A percentile compares a stretch with the other conserved stretches of the same genome.
Conservation (phyloP, 2,797 vertebrate genomes). For the Protonibea diacanthus region DNA sequence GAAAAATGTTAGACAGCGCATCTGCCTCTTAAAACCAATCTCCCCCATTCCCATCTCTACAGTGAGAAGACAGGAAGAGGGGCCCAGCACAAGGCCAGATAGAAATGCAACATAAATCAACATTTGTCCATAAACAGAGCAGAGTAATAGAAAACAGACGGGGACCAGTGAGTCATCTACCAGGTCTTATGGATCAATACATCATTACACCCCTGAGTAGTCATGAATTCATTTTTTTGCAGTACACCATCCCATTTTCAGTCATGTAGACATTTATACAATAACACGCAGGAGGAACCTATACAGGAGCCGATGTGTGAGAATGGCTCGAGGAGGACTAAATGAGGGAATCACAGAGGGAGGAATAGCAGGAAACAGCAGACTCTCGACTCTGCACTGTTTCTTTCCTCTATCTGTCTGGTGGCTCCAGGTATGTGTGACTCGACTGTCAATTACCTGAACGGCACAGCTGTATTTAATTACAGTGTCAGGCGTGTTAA, state of each 20-base stretch:
- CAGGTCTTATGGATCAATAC: conserved; percentile 59
- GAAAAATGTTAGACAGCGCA: neutral
- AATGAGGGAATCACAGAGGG: neutral
- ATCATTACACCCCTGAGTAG: conserved; percentile 62
- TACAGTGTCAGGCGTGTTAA: conserved; percentile 69
- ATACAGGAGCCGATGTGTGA: neutral
- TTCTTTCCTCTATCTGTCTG: neutral
- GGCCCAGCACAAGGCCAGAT: conserved; percentile 6
- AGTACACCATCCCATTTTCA: conserved; percentile 31
- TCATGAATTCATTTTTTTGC: conserved; percentile 48
- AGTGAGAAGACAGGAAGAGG: conserved; percentile 11
- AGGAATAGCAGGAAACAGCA: conserved; percentile 1
- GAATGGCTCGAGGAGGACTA: conserved; percentile 10
- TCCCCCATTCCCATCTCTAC: neutral
- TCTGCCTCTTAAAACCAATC: conserved; percentile 30
- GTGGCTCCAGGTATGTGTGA: conserved; percentile 40
- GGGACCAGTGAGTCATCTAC: conserved; percentile 35
- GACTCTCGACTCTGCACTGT: neutral
- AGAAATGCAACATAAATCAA: conserved; percentile 62
- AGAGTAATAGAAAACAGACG: conserved; percentile 47
- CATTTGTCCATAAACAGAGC: conserved; percentile 56
- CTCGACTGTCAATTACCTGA: conserved; percentile 68
- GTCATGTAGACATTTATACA: conserved; percentile 44
- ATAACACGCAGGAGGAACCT: conserved; percentile 25
- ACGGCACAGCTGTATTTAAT: conserved; percentile 75